Evolutionary conservation across 2,113 vertebrate genomes (phyloP).

Genomic region (Scartelaos histophorus): DNA sequence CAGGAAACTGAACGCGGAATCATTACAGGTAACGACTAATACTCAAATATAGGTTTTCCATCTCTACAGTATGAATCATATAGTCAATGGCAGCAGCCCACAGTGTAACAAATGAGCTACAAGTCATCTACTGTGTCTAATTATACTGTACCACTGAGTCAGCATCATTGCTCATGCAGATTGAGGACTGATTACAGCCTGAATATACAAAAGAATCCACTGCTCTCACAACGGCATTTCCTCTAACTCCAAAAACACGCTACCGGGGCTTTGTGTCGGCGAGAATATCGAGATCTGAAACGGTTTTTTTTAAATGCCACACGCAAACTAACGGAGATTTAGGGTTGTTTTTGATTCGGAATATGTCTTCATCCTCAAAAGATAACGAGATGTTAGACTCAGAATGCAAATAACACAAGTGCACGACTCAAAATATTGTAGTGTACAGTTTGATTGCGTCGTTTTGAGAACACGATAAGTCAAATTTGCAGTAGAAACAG

Average conservation of each 20-base stretch:
- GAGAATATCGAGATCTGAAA: background rate
- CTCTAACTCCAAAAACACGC: background rate
- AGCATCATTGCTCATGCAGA: background rate
- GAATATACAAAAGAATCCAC: background rate
- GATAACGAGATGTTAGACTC: background rate
- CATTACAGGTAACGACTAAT: background rate
- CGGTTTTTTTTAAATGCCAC: background rate
- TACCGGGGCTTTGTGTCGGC: background rate
- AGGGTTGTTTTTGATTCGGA: background rate
- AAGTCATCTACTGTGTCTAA: slow-evolving; percentile 4
- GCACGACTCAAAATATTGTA: background rate
- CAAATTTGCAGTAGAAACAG: too few relatives aligned
- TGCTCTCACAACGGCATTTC: background rate
- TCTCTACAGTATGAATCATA: background rate
- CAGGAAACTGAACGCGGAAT: background rate
- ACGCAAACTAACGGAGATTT: background rate
- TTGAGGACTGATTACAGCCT: background rate
- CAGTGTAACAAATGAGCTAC: background rate
- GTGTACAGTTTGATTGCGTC: background rate
- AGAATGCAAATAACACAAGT: background rate
- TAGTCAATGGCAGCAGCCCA: background rate
- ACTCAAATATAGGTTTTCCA: background rate
- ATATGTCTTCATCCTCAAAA: background rate
- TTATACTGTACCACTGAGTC: background rate
- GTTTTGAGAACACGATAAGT: background rate